These are phyloP conservation scores for Nycticorax nycticorax DNA, from an alignment of 2,113 vertebrate species.

Conservation along the genomic window DNA sequence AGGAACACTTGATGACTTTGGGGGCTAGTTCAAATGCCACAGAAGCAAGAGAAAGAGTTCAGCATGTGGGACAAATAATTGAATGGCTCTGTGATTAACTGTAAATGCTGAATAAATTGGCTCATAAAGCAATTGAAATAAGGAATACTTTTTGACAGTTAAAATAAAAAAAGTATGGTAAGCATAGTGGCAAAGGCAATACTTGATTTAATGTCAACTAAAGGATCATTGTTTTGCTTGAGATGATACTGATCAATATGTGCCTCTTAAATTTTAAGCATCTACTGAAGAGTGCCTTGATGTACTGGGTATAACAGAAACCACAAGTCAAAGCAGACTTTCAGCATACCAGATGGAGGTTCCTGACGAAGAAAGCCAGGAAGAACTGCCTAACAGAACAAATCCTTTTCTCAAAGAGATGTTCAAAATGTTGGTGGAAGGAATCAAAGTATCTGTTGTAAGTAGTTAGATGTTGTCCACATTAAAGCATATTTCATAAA, in stretches of 20 bases:
- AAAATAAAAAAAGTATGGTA: background rate
- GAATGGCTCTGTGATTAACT: background rate
- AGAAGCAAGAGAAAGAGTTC: background rate
- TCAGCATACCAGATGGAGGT: constrained; percentile 75
- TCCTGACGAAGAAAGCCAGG: constrained; percentile 76
- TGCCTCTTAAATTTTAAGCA: constrained; percentile 72
- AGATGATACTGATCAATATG: background rate
- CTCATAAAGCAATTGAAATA: background rate
- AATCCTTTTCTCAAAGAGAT: constrained; percentile 91
- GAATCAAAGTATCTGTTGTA: constrained; percentile 87
- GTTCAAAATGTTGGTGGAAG: constrained; percentile 88
- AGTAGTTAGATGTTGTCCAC: constrained; percentile 49
- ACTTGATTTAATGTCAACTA: background rate
- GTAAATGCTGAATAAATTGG: background rate
- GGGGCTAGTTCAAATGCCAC: background rate
- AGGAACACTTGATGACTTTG: background rate
- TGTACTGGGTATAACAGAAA: constrained; percentile 87
- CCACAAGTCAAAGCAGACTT: constrained; percentile 73
- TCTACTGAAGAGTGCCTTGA: constrained; percentile 85
- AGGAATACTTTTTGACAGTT: background rate
- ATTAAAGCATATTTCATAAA: background rate
- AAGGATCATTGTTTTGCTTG: background rate
- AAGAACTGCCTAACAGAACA: constrained; percentile 73
- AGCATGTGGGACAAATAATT: background rate
- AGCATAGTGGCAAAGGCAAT: background rate